Evolutionary conservation across 2,888 invertebrate species (phyloP).

Genomic region (Hypercompe scribonia): DNA sequence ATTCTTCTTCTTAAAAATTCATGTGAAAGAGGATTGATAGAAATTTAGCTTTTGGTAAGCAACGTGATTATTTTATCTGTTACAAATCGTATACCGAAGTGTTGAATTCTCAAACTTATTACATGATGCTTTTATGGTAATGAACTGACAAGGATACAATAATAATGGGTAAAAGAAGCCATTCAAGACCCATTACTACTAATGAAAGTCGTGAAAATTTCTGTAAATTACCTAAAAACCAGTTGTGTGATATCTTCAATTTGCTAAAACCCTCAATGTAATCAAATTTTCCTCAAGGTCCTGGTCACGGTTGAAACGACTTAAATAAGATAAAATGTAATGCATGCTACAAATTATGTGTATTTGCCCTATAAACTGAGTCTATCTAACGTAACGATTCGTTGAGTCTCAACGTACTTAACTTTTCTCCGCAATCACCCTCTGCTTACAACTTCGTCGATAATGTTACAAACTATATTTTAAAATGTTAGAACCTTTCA

Average conservation of each 20-base stretch:
- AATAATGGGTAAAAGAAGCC: not conserved
- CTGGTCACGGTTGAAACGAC: not conserved
- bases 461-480: slow-evolving; percentile 16
- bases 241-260: not conserved
- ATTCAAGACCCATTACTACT: not conserved
- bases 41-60: too few relatives aligned
- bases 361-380: not conserved
- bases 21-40: too few relatives aligned
- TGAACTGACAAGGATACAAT: not conserved
- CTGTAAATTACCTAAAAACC: not conserved
- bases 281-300: not conserved
- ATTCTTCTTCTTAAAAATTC: too few relatives aligned
- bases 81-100: too few relatives aligned
- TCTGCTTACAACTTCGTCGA: slow-evolving; percentile 9
- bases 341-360: not conserved
- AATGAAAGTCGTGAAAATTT: not conserved
- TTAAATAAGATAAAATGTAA: slow-evolving; percentile 11
- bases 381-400: slow-evolving; percentile 12
- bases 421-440: slow-evolving; percentile 13
- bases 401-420: slow-evolving; percentile 12
- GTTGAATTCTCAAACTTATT: not conserved
- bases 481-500: not conserved
- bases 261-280: not conserved
- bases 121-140: not conserved
- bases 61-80: too few relatives aligned